Evolutionary conservation across 2,113 vertebrate species (phyloP).

Genomic region (Rhagologus leucostigma): DNA sequence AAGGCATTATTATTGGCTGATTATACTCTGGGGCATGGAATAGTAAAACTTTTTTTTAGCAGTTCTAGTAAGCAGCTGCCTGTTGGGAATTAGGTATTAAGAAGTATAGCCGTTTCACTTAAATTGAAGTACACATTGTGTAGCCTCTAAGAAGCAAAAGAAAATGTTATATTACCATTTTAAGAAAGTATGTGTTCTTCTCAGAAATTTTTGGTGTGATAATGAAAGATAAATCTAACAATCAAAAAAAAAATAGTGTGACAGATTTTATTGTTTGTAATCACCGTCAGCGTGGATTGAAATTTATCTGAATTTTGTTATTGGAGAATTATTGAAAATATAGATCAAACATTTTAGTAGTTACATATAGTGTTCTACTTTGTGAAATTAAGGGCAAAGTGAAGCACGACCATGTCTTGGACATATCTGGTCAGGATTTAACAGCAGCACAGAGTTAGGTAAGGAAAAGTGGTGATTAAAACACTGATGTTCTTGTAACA

Average conservation of each 20-base stretch:
- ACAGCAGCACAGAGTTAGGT: background rate
- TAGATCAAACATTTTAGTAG: background rate
- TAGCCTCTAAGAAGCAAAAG: background rate
- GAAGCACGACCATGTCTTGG: conserved; percentile 26
- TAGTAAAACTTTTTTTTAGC: background rate
- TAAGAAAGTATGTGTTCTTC: conserved; percentile 2
- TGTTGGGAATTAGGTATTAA: background rate
- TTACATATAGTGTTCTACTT: conserved; percentile 13
- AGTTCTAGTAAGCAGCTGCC: background rate
- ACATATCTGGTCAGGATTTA: background rate
- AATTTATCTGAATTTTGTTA: background rate
- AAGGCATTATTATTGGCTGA: background rate
- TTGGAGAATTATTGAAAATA: conserved; percentile 1
- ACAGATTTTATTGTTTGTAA: background rate
- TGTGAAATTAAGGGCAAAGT: conserved; percentile 26
- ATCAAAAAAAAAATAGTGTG: conserved; percentile 8
- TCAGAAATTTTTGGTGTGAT: background rate
- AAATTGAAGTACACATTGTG: conserved; percentile 14
- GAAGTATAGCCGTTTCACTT: conserved; percentile 8
- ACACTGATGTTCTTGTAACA: background rate
- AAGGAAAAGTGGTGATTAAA: background rate
- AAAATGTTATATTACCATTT: conserved; percentile 16
- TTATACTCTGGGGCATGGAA: background rate
- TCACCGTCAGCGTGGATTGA: background rate
- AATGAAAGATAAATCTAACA: background rate